A percentile compares a stretch with the other conserved stretches of the same genome.
phyloP scores from a whole-genome alignment of 2,113 vertebrate species.

The Hyla sarda region DNA sequence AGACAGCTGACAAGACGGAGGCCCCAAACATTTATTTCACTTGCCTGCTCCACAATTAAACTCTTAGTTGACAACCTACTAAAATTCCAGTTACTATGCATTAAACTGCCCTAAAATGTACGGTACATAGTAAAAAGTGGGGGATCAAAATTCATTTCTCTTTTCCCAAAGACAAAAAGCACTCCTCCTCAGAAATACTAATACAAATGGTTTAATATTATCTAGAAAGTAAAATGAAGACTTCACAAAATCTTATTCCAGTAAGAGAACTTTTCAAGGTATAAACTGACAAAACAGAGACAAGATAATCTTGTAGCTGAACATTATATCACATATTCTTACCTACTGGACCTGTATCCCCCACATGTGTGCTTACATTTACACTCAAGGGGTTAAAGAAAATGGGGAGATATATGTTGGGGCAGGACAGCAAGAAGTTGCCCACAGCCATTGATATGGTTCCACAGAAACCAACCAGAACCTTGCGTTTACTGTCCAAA shows the following conservation, averaged over 20 bases:
- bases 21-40: neutral
- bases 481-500: too few species aligned
- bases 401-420: too few species aligned
- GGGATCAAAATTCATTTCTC: neutral
- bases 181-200: neutral
- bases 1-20: neutral
- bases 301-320: neutral
- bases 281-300: neutral
- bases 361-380: too few species aligned
- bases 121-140: neutral
- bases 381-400: too few species aligned
- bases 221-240: neutral
- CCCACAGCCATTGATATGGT: too few species aligned
- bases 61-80: neutral
- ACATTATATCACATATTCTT: too few species aligned
- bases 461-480: too few species aligned
- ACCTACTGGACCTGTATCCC: too few species aligned
- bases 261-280: neutral
- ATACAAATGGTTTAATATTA: neutral
- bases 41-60: neutral
- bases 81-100: neutral
- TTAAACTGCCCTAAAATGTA: neutral
- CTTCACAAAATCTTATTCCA: neutral
- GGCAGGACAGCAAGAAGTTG: too few species aligned
- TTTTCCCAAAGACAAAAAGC: neutral